Percentiles rank a stretch among this genome's conserved stretches.
Conservation (phyloP, 2,113 vertebrate genomes). For the Sebastes schlegelii region DNA sequence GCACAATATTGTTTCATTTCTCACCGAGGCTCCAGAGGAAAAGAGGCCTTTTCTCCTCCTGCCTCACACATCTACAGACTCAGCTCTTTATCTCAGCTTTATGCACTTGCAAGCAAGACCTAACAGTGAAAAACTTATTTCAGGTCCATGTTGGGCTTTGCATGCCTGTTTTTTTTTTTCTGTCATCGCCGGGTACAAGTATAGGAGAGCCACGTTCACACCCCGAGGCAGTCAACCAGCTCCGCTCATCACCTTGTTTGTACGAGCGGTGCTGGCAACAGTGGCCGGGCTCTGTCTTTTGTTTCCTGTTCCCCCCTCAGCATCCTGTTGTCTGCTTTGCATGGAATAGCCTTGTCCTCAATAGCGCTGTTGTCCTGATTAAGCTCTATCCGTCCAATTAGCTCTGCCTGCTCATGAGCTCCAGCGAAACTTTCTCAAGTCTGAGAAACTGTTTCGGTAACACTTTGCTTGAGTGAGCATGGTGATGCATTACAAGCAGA, state of each 20-base stretch:
- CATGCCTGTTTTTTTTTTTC: background rate
- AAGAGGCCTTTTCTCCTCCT: conserved; percentile 38
- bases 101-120: conserved; percentile 5
- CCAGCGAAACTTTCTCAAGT: conserved; percentile 41
- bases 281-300: conserved; percentile 47
- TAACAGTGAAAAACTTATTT: conserved; percentile 4
- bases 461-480: conserved; percentile 35
- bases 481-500: conserved; percentile 51
- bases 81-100: conserved; percentile 42
- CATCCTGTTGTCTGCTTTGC: conserved; percentile 62
- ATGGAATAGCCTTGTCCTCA: conserved; percentile 63
- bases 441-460: conserved; percentile 46
- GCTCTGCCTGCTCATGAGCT: conserved; percentile 58
- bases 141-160: background rate
- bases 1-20: conserved; percentile 70
- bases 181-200: conserved; percentile 16
- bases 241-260: conserved; percentile 54
- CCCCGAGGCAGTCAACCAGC: conserved; percentile 27
- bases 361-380: conserved; percentile 63
- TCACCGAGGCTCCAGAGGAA: conserved; percentile 46
- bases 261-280: conserved; percentile 36
- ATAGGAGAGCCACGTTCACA: background rate
- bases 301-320: conserved; percentile 57
- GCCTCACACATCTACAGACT: conserved; percentile 36
- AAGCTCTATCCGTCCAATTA: conserved; percentile 65